Evolutionary conservation across 2,888 invertebrate species (phyloP).

Genomic region (Magallana nippona): DNA sequence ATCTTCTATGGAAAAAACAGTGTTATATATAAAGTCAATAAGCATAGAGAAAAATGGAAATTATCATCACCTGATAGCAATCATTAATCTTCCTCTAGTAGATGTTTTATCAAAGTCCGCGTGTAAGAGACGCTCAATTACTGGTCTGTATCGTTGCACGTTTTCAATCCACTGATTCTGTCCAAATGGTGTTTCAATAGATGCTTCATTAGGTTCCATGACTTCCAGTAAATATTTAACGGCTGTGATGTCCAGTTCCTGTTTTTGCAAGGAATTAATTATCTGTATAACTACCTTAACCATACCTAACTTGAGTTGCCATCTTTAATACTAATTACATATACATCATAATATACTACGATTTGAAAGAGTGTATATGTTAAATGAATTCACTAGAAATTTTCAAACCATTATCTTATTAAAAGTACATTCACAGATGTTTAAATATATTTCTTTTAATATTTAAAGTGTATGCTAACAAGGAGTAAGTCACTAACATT

Average conservation of each 20-base stretch:
- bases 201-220: constrained; percentile 52
- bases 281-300: too few species aligned
- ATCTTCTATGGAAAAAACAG: neutral
- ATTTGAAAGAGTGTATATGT: too few species aligned
- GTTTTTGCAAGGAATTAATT: constrained; percentile 1
- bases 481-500: too few species aligned
- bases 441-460: too few species aligned
- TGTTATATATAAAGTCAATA: neutral
- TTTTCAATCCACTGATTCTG: constrained; percentile 56
- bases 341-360: neutral
- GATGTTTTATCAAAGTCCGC: constrained; percentile 11
- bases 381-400: too few species aligned
- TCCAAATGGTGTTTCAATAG: constrained; percentile 49
- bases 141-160: constrained; percentile 55
- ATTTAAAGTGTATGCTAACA: too few species aligned
- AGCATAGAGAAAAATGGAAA: constrained; percentile 28
- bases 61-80: constrained; percentile 15
- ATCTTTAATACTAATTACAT: too few species aligned
- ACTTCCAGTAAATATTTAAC: constrained; percentile 55
- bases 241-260: constrained; percentile 60
- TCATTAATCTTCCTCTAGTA: constrained; percentile 32
- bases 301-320: too few species aligned
- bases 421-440: too few species aligned
- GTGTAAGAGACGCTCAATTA: constrained; percentile 55
- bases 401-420: too few species aligned